phyloP scores from a whole-genome alignment of 2,113 vertebrate species.

The Thamnophis sirtalis region DNA sequence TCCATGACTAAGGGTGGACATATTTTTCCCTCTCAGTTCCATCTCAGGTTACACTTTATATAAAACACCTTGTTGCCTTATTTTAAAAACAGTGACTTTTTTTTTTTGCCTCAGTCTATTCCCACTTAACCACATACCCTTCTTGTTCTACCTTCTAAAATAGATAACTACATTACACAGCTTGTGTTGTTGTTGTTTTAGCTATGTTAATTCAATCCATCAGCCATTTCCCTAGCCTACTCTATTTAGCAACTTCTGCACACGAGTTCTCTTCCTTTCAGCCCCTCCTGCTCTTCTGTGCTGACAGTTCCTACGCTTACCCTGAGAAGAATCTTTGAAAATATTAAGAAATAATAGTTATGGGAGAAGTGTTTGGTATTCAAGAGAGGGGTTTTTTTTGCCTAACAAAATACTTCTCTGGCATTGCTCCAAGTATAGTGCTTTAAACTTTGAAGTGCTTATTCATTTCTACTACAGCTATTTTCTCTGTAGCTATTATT shows the following conservation, averaged over 20 bases:
- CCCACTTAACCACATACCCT: neutral
- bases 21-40: neutral
- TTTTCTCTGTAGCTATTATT: neutral
- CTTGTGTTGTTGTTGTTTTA: neutral
- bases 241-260: neutral
- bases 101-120: neutral
- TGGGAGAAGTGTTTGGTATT: neutral
- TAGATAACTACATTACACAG: neutral
- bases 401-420: neutral
- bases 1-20: neutral
- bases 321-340: conserved; percentile 6
- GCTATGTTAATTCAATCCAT: neutral
- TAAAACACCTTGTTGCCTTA: neutral
- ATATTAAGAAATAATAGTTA: neutral
- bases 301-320: neutral
- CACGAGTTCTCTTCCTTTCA: neutral
- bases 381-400: neutral
- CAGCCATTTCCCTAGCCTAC: neutral
- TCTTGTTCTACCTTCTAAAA: neutral
- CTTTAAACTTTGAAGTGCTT: neutral
- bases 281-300: neutral
- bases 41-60: neutral
- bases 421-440: neutral
- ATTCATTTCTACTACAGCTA: neutral
- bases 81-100: neutral